These are phyloP conservation scores for Anastrepha ludens DNA, from an alignment of 1,140 invertebrate genomes.

Conservation along the genomic window DNA sequence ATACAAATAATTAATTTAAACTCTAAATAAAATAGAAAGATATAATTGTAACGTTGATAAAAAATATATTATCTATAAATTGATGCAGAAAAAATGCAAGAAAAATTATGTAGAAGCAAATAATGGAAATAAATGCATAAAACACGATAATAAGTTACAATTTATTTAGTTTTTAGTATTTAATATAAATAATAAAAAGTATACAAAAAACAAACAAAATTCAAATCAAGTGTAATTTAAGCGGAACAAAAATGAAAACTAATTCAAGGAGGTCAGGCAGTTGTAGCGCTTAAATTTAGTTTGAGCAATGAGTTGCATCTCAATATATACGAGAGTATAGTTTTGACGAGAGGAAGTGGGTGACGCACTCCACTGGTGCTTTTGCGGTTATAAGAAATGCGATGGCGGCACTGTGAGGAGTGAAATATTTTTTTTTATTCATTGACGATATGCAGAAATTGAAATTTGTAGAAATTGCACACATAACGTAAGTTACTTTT, in stretches of 20 bases:
- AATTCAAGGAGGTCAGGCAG: not conserved
- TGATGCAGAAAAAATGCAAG: not conserved
- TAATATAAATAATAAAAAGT: slow-evolving; percentile 49
- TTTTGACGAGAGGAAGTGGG: slow-evolving; percentile 1
- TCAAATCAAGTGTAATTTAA: slow-evolving; percentile 31
- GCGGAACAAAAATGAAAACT: not conserved
- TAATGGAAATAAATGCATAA: slow-evolving; percentile 26
- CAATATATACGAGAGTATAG: not conserved
- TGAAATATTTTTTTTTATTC: too few relatives aligned
- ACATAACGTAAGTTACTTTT: too few relatives aligned
- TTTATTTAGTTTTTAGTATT: slow-evolving; percentile 52
- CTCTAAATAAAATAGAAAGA: slow-evolving; percentile 13
- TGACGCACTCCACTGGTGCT: not conserved
- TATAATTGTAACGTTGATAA: slow-evolving; percentile 42
- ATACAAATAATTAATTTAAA: slow-evolving; percentile 25
- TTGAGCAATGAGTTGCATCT: not conserved
- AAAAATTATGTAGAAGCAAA: slow-evolving; percentile 30
- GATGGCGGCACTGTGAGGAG: too few relatives aligned
- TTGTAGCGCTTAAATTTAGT: not conserved
- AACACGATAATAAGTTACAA: slow-evolving; percentile 29
- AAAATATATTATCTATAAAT: not conserved
- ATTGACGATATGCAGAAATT: too few relatives aligned
- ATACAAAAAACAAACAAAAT: not conserved
- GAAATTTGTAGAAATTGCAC: too few relatives aligned
- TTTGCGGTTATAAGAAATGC: not conserved